Conservation (phyloP, 2,888 invertebrate genomes). For the Mycalesis mineus region DNA sequence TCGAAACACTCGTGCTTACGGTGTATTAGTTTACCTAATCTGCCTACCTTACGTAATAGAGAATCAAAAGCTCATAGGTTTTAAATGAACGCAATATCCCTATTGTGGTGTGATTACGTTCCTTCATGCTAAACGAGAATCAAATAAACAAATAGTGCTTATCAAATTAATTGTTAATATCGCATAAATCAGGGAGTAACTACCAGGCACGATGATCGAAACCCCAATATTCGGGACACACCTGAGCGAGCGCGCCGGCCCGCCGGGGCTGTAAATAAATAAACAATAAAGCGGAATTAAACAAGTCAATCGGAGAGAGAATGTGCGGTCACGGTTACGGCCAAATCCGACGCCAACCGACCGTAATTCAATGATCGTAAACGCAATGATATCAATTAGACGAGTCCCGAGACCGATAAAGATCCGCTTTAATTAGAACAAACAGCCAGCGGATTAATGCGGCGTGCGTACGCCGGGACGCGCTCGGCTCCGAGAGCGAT, state of each 20-base stretch:
- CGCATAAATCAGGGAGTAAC: conserved; percentile 2
- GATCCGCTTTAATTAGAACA: conserved; percentile 77
- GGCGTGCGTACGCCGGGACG: conserved; percentile 48
- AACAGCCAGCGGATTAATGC: conserved; percentile 77
- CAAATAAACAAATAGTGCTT: not conserved
- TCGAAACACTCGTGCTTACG: not conserved
- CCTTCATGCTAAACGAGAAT: not conserved
- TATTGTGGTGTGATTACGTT: no score
- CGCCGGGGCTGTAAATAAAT: conserved; percentile 58
- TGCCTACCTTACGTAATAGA: no score
- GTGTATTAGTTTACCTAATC: no score
- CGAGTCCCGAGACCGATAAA: conserved; percentile 70
- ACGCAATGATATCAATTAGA: conserved; percentile 78
- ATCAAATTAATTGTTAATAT: not conserved
- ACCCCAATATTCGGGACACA: conserved; percentile 6
- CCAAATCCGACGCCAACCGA: conserved; percentile 59
- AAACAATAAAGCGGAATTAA: conserved; percentile 72
- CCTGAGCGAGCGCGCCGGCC: not conserved
- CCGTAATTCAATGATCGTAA: conserved; percentile 69
- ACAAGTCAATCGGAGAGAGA: conserved; percentile 67
- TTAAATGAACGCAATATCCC: no score
- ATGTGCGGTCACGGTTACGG: conserved; percentile 72
- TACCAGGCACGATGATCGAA: conserved; percentile 1
- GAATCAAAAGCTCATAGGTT: no score
- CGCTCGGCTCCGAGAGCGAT: conserved; percentile 40